Percentiles rank a stretch among this genome's conserved stretches.
These are phyloP conservation scores for Nothobranchius furzeri DNA, from an alignment of 2,113 vertebrate species.

Conservation along the genomic window DNA sequence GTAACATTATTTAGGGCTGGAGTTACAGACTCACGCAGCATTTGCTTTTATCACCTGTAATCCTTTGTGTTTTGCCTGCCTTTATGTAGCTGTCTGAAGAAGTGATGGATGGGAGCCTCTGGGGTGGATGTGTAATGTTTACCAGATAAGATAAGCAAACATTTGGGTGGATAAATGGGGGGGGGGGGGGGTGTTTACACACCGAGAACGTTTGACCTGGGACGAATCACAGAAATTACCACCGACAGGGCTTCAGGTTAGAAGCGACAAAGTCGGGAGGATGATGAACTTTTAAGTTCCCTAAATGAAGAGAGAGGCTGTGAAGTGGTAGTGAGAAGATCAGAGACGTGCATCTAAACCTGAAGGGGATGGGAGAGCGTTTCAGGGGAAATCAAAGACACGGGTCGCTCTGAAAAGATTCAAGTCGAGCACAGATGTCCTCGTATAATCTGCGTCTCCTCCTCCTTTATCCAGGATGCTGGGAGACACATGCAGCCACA, in stretches of 20 bases:
- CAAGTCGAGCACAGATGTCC: constrained; percentile 39
- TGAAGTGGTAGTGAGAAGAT: constrained; percentile 42
- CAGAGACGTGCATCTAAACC: constrained; percentile 26
- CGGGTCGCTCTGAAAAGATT: constrained; percentile 60
- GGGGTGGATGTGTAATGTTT: constrained; percentile 60
- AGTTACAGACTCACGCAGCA: constrained; percentile 12
- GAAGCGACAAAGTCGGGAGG: constrained; percentile 6
- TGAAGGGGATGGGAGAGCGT: constrained; percentile 35
- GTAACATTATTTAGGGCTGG: constrained; percentile 24
- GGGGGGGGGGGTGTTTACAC: constrained; percentile 32
- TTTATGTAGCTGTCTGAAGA: constrained; percentile 48
- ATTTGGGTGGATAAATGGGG: constrained; percentile 30
- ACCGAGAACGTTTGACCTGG: constrained; percentile 59
- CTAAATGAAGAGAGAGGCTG: constrained; percentile 1
- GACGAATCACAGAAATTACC: constrained; percentile 39
- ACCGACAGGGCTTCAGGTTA: constrained; percentile 19
- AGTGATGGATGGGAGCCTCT: constrained; percentile 44
- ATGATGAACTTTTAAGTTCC: constrained; percentile 9
- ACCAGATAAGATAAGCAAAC: constrained; percentile 73
- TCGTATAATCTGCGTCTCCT: constrained; percentile 17
- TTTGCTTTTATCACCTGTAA: constrained; percentile 29
- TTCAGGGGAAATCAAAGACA: constrained; percentile 61
- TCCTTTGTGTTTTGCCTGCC: constrained; percentile 28
- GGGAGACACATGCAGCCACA: neutral
- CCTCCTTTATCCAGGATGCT: constrained; percentile 24